phyloP scores from a whole-genome alignment of 2,797 vertebrate species.

The Philypnodon macrostomus region DNA sequence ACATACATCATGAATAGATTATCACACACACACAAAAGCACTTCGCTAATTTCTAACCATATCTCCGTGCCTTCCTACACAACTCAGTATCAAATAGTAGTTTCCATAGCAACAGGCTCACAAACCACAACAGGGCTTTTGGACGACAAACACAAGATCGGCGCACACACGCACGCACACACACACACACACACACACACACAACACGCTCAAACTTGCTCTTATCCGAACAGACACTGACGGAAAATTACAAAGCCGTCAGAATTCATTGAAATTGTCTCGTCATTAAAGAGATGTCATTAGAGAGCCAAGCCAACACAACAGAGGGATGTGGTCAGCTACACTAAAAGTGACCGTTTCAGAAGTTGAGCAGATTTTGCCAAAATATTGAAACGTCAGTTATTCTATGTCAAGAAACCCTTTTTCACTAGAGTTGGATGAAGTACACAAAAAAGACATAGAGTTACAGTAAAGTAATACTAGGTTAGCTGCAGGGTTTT shows the following conservation, averaged over 20 bases:
- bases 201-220: conserved; percentile 42
- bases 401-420: neutral
- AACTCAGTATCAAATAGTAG: conserved; percentile 77
- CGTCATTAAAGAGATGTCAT: conserved; percentile 9
- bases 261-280: conserved; percentile 5
- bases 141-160: conserved; percentile 74
- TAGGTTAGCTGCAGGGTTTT: too few relatives aligned
- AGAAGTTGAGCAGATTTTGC: too few relatives aligned
- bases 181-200: too few relatives aligned
- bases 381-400: conserved; percentile 1
- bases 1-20: conserved; percentile 59
- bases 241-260: conserved; percentile 14
- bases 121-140: conserved; percentile 79
- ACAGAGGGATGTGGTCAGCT: conserved; percentile 2
- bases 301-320: neutral
- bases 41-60: conserved; percentile 71
- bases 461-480: too few relatives aligned
- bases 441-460: too few relatives aligned
- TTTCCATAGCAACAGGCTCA: conserved; percentile 80
- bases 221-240: conserved; percentile 1
- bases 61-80: conserved; percentile 78
- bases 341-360: neutral
- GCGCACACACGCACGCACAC: too few relatives aligned
- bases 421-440: too few relatives aligned
- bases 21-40: conserved; percentile 57